Conservation (phyloP, 2,113 vertebrate genomes). For the Forbesichthys agassizii region DNA sequence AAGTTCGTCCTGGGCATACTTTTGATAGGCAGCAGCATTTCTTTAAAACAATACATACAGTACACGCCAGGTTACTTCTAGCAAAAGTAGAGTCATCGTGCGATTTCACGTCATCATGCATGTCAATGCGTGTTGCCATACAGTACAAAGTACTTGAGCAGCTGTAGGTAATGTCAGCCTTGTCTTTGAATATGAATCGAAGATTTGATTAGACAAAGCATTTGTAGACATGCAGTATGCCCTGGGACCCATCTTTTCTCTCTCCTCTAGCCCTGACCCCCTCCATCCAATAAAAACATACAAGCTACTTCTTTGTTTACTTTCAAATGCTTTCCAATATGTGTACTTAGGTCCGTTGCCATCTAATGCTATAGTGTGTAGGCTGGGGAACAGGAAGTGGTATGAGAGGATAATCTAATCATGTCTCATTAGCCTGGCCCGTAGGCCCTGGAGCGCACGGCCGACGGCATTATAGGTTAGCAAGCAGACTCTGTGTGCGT, state of each 20-base stretch:
- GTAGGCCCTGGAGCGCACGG: conserved; percentile 16
- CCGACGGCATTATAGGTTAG: conserved; percentile 36
- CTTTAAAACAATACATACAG: conserved; percentile 19
- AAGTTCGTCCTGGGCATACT: too few relatives aligned
- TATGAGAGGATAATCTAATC: conserved; percentile 47
- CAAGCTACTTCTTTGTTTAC: neutral
- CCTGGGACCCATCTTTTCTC: too few relatives aligned
- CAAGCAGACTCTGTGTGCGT: conserved; percentile 42
- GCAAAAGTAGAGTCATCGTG: too few relatives aligned
- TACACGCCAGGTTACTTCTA: conserved; percentile 26
- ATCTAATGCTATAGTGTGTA: conserved; percentile 18
- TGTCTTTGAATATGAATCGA: too few relatives aligned
- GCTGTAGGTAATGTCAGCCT: too few relatives aligned
- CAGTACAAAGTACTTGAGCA: too few relatives aligned
- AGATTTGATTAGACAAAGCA: too few relatives aligned
- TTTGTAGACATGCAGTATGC: too few relatives aligned
- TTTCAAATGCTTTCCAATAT: conserved; percentile 33
- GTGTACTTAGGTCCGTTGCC: conserved; percentile 43
- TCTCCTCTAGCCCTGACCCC: neutral
- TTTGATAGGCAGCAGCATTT: too few relatives aligned
- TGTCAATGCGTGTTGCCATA: too few relatives aligned
- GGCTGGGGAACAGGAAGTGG: conserved; percentile 29
- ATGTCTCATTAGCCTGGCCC: conserved; percentile 47
- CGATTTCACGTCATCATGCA: too few relatives aligned
- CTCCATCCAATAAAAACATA: neutral